phyloP scores from a whole-genome alignment of 1,140 invertebrate genomes.

The Trichonephila clavipes region DNA sequence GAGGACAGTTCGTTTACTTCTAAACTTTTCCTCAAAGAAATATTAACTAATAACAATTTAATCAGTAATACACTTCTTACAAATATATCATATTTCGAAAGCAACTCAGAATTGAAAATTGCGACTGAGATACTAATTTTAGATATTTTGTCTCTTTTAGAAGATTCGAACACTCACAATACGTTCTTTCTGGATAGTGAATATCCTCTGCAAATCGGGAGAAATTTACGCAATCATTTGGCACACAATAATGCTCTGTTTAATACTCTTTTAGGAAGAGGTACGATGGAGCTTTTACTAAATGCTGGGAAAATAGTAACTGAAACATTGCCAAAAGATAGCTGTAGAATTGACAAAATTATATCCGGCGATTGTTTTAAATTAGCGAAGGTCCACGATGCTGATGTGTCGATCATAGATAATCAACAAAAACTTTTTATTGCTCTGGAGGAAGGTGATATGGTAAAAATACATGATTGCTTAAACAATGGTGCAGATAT shows the following conservation, averaged over 20 bases:
- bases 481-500: background rate
- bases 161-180: background rate
- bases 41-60: background rate
- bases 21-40: background rate
- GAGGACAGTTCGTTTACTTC: background rate
- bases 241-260: background rate
- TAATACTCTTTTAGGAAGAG: background rate
- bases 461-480: no score
- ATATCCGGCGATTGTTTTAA: no score
- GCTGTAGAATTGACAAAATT: no score
- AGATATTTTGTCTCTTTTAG: background rate
- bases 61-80: background rate
- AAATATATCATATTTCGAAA: background rate
- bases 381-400: no score
- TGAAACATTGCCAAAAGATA: background rate
- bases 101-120: background rate
- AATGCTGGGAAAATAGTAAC: background rate
- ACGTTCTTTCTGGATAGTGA: background rate
- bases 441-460: no score
- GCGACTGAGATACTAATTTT: background rate
- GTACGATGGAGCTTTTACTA: background rate
- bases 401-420: no score
- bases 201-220: background rate
- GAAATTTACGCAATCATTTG: constrained; percentile 20
- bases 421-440: no score